Conservation (phyloP, 2,113 vertebrate genomes). For the Siniperca knerii region DNA sequence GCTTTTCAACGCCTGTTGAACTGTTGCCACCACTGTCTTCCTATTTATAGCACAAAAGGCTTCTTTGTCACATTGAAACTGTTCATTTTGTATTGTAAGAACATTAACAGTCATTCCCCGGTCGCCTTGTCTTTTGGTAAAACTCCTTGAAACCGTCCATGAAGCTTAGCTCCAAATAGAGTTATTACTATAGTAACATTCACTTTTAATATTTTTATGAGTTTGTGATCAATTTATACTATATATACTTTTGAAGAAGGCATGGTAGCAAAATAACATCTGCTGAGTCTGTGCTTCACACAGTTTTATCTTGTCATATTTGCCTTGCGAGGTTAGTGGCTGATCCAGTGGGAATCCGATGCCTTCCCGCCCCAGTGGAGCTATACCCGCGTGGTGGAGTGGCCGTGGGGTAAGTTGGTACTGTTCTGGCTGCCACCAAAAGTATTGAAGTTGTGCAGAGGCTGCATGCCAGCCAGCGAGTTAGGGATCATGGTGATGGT, state of each 20-base stretch:
- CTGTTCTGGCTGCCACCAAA: constrained; percentile 95
- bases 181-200: constrained; percentile 82
- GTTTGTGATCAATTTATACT: constrained; percentile 71
- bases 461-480: constrained; percentile 92
- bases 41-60: constrained; percentile 82
- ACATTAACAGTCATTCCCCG: constrained; percentile 62
- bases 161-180: constrained; percentile 81
- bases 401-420: constrained; percentile 94
- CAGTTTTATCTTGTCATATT: constrained; percentile 22
- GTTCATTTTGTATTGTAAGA: constrained; percentile 43
- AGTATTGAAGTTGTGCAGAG: constrained; percentile 94
- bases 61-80: constrained; percentile 73
- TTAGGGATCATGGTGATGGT: constrained; percentile 97
- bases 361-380: constrained; percentile 62
- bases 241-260: constrained; percentile 80
- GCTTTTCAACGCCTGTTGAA: constrained; percentile 32
- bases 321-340: constrained; percentile 24
- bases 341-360: background rate
- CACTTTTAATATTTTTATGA: constrained; percentile 85
- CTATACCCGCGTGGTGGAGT: constrained; percentile 98
- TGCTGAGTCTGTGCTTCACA: constrained; percentile 74
- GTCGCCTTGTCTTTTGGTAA: constrained; percentile 71
- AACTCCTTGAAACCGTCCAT: constrained; percentile 54
- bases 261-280: constrained; percentile 86
- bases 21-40: background rate